Base-by-base conservation (phyloP, 2,113 vertebrate species). In the Limnothrissa miodon region DNA sequence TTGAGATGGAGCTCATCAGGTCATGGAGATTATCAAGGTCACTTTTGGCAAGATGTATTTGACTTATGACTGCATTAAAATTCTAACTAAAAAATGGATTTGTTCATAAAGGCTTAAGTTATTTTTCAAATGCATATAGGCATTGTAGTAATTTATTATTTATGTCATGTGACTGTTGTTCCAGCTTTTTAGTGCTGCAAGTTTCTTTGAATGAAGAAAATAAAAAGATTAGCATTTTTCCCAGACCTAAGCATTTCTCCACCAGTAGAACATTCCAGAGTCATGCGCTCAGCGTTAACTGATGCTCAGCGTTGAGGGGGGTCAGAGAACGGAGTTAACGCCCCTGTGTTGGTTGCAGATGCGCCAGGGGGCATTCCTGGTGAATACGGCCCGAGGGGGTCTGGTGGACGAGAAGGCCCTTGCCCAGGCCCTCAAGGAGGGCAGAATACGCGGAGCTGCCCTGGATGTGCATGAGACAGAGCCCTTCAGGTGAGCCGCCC, bases 331-430 rank as follows among this genome's bases (percentile, higher is more conserved):
- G n/a, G n/a, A n/a, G n/a, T n/a, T n/a, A n/a, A n/a, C 7, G 17
- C 45, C 29, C 1, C 45, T 85, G 78, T 90, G 39, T 56, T n/a
- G 4, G 85, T 0, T 1, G 0, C 89, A 99, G 98, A 99, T 99
- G 98, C 96, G 98, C 90, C 98, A 99, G 91, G 98, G 98, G 0
- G 98, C 98, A 0, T 99, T 99, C 93, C 95, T 99, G 88, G 98
- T 99, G 86, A 99, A 99, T 78, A 96, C 97, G 0, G 97, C 98
- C 0, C 95, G 98, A 0, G 98, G 98, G 0, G 98, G 98, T n/a
- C 95, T 99, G 92, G 98, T 99, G 92, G 98, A 99, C 0, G 98
- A 99, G 93, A 99, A 99, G 82, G 96, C 98, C 89, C 95, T 99
- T 90, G 96, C 98, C 53, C 98, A 99, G 88, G 98, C 97, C 1